Evolutionary conservation across 2,113 vertebrate genomes (phyloP), one percentile per base, ranked within the genome.

Genomic region (Limanda limanda): DNA sequence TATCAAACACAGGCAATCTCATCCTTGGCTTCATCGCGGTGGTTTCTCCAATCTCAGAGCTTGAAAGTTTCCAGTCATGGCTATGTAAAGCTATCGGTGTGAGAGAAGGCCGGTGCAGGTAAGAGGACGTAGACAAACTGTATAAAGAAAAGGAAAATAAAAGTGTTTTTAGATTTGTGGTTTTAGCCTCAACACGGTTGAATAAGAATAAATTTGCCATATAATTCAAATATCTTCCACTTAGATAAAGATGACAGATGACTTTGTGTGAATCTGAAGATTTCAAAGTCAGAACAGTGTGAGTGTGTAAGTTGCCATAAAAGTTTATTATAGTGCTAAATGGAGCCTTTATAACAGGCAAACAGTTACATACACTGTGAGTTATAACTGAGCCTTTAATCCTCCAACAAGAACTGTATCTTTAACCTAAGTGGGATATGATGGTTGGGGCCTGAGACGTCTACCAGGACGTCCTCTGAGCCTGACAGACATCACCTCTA

Each of bases 351-450:
- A 52, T n/a, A 69, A 25, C 52, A 35, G 31, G 42, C 47, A 71
- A 51, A n/a, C 2, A 25, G 55, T 42, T 42, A 70, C 31, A 64
- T 63, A 56, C 4, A 55, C 65, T 7, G 20, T 71, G 74, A 81
- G 47, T 86, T 78, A 85, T 57, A 2, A 1, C 25, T 68, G 48
- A 76, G 57, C 35, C 51, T 78, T 63, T 75, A 13, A 21, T 15
- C 54, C 21, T 24, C 55, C 6, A 31, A 31, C 31, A 31, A 31
- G 7, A 31, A 31, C 31, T 31, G 31, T 31, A 1, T 31, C 1
- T 31, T 31, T 18, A 15, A 68, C 35, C 9, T 37, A 8, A 37
- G 35, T 37, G 27, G 52, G 68, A 83, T 54, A 58, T 77, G 79
- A 37, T 63, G 40, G 25, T 8, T 31, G 2, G 51, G 21, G 56